Evolutionary conservation across 2,888 invertebrate species (phyloP).

Genomic region (Dorcus hopei): DNA sequence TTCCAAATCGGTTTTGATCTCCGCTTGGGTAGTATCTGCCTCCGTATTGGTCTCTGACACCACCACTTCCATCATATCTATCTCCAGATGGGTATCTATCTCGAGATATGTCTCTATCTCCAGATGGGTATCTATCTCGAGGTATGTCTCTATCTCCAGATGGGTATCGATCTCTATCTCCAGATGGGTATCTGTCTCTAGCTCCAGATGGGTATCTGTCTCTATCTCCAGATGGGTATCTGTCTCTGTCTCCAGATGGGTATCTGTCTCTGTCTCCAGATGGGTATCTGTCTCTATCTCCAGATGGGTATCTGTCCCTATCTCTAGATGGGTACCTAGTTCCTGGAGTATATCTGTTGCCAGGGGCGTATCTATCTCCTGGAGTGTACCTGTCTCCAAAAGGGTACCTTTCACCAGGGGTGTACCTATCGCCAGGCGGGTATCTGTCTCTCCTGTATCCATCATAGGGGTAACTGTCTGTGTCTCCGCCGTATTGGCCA

Average conservation of each 20-base stretch:
- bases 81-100: slow-evolving; percentile 42
- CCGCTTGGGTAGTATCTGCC: slow-evolving; percentile 31
- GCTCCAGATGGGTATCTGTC: slow-evolving; percentile 18
- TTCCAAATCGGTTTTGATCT: slow-evolving; percentile 25
- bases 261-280: slow-evolving; percentile 15
- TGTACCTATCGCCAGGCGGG: slow-evolving; percentile 46
- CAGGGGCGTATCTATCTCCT: slow-evolving; percentile 23
- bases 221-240: slow-evolving; percentile 25
- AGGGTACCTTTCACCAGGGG: slow-evolving; percentile 19
- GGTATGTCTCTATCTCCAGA: slow-evolving; percentile 24
- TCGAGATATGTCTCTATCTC: slow-evolving; percentile 33
- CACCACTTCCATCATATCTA: slow-evolving; percentile 47
- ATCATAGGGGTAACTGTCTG: slow-evolving; percentile 37
- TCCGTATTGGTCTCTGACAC: slow-evolving; percentile 29
- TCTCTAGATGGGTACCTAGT: slow-evolving; percentile 23
- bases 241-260: slow-evolving; percentile 25
- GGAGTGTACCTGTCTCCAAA: slow-evolving; percentile 13
- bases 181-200: slow-evolving; percentile 17
- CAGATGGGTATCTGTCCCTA: slow-evolving; percentile 54
- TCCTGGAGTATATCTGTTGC: slow-evolving; percentile 20
- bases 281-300: slow-evolving; percentile 26
- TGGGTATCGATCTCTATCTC: slow-evolving; percentile 20
- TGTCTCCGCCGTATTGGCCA: slow-evolving; percentile 12
- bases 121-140: slow-evolving; percentile 37
- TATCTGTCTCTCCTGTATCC: slow-evolving; percentile 51